phyloP scores from a whole-genome alignment of 2,797 vertebrate species.

The Tapirus indicus region DNA sequence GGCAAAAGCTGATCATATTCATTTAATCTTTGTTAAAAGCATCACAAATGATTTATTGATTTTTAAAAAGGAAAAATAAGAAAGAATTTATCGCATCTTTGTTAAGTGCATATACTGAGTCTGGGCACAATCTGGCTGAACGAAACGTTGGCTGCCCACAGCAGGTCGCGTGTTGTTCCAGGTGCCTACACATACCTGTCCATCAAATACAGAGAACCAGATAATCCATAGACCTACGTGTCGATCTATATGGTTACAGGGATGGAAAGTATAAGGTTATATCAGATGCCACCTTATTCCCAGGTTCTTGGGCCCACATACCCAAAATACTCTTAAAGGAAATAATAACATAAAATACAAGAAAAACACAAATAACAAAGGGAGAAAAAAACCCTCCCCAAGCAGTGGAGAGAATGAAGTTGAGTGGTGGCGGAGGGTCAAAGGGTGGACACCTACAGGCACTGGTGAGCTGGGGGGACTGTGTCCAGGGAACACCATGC shows the following conservation, averaged over 20 bases:
- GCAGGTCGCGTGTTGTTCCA: accelerated
- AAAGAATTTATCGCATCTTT: background rate
- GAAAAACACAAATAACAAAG: background rate
- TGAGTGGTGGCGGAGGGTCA: background rate
- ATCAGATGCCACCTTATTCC: accelerated
- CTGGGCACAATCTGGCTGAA: accelerated
- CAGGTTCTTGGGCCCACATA: background rate
- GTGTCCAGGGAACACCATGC: background rate
- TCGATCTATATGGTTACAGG: accelerated
- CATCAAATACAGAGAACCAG: accelerated
- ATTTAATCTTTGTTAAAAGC: constrained; percentile 77
- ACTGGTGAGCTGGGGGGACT: background rate
- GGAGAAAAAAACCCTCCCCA: background rate
- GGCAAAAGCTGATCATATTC: background rate
- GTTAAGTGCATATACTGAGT: background rate
- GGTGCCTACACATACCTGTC: accelerated
- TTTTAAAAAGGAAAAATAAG: constrained; percentile 77
- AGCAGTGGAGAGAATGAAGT: background rate
- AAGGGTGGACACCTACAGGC: background rate
- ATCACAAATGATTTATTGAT: constrained; percentile 78
- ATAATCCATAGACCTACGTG: accelerated
- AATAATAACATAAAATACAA: background rate
- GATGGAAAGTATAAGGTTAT: accelerated
- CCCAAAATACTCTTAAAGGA: background rate
- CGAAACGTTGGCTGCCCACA: accelerated